Evolutionary conservation across 2,797 vertebrate species (phyloP).

Genomic region (Toxotes lorentzi): DNA sequence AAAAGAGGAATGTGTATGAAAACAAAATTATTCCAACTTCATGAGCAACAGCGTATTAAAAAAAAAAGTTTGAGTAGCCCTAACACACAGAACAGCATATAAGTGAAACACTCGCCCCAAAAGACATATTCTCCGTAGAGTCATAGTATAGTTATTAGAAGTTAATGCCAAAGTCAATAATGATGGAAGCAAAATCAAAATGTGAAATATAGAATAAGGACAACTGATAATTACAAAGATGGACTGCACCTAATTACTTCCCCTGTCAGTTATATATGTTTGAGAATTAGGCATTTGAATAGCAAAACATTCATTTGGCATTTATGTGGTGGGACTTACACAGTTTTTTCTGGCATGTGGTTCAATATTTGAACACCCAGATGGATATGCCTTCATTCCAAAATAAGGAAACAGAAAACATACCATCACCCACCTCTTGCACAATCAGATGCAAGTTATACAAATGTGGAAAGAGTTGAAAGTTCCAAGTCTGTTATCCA

Average conservation of each 20-base stretch:
- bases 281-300: constrained; percentile 55
- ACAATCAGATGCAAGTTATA: not conserved
- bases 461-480: not conserved
- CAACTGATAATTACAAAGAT: constrained; percentile 42
- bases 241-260: constrained; percentile 23
- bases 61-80: not conserved
- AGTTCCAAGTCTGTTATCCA: not conserved
- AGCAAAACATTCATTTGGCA: constrained; percentile 49
- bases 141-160: not conserved
- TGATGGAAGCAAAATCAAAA: constrained; percentile 23
- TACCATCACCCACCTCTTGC: not conserved
- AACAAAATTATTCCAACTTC: no score
- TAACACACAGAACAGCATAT: not conserved
- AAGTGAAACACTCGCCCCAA: not conserved
- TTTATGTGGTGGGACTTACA: constrained; percentile 44
- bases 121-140: not conserved
- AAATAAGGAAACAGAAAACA: constrained; percentile 37
- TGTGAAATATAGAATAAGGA: constrained; percentile 53
- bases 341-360: constrained; percentile 32
- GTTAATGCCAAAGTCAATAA: constrained; percentile 26
- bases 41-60: not conserved
- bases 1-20: no score
- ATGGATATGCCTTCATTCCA: constrained; percentile 36
- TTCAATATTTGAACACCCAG: constrained; percentile 50
- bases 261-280: constrained; percentile 47